Percentiles rank a stretch among this genome's conserved stretches.
These are phyloP conservation scores for Muntiacus reevesi DNA, from an alignment of 2,113 vertebrate genomes.

Conservation along the genomic window DNA sequence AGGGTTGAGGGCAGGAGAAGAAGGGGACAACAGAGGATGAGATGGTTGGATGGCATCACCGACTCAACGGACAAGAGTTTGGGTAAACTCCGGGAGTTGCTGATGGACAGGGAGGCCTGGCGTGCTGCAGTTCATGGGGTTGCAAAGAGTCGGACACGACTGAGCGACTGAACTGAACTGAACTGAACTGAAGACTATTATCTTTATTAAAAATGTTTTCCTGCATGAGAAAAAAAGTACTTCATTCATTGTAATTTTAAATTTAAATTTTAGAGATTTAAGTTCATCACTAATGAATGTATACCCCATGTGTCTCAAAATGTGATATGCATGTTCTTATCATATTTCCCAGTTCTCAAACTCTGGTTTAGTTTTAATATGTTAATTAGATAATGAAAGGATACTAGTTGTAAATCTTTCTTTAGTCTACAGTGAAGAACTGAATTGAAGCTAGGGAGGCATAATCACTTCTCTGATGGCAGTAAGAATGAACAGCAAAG, in stretches of 20 bases:
- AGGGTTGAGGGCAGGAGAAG: background rate
- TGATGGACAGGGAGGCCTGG: background rate
- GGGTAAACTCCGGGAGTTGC: background rate
- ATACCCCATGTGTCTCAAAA: background rate
- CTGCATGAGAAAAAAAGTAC: background rate
- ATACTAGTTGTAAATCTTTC: background rate
- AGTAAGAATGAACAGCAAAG: background rate
- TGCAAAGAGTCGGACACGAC: background rate
- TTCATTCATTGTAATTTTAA: background rate
- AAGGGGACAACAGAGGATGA: background rate
- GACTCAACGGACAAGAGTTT: background rate
- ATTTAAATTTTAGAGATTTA: conserved; percentile 12
- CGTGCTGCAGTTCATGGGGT: background rate
- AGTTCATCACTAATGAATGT: background rate
- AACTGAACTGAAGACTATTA: background rate
- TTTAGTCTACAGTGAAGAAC: background rate
- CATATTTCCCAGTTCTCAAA: background rate
- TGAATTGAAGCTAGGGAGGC: background rate
- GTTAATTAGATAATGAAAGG: background rate
- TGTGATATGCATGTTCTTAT: background rate
- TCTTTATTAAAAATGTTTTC: background rate
- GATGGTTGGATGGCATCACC: background rate
- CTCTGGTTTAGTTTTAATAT: background rate
- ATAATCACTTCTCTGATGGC: background rate
- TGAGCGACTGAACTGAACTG: background rate